Base-by-base conservation (phyloP, 2,888 invertebrate species). In the Drosophila neotestacea region DNA sequence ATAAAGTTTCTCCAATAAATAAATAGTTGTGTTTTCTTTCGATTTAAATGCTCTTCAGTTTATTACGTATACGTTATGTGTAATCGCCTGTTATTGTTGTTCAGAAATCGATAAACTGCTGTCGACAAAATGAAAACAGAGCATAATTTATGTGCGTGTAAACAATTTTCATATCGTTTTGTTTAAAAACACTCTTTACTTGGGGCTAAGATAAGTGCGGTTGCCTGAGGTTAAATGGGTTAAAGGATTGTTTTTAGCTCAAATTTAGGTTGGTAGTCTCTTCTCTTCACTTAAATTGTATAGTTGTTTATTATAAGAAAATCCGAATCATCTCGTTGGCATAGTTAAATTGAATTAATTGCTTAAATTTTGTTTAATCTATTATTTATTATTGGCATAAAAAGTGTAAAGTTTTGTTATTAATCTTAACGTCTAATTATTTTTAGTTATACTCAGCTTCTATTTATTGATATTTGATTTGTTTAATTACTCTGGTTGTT, bases 111-210 rank as follows among this genome's bases (percentile, higher is more conserved):
- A 70, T 74, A 9, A 41, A 51, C 46, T 46, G 44, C 22, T 16
- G 34, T 38, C 61, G 22, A 38, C 42, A 46, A 46, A 36, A 7
- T 28, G 44, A 61, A 60, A 56, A 28, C 28, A 52, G 38, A 61
- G 7, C 70, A 71, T 54, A 65, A 65, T 60, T 71, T 71, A 71
- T 59, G 41, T n/a, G 30, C 44, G 44, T 32, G 39, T 50, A 48
- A 69, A 60, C 65, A 60, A 22, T 44, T 7, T 34, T 11, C 6
- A 27, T 13, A 67, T 59, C 39, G 22, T 13, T 67, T 39, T 46
- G 13, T 5, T 11, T 42, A 16, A 41, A 22, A 47, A 34, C 54
- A 62, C 56, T 68, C 52, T 52, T 39, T 28, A 38, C 44, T 34
- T 42, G 9, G 11, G 16, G 16, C 7, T 9, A 10, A 4, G n/a